A percentile compares a stretch with the other conserved stretches of the same genome.
Evolutionary conservation across 2,888 invertebrate species (phyloP).

Genomic region (Caenorhabditis sulstoni): DNA sequence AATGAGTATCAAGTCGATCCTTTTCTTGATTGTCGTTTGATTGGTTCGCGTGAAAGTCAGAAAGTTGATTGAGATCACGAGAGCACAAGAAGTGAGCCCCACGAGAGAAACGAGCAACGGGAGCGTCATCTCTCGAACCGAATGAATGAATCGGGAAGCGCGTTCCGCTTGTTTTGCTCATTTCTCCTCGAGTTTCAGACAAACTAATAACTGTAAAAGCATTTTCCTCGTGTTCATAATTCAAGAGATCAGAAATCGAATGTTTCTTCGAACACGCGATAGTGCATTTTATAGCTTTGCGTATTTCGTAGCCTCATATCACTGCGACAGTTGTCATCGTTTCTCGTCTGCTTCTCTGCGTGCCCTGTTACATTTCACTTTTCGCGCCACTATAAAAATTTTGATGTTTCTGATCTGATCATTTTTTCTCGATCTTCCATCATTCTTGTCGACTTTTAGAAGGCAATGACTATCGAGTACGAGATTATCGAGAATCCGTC

Average conservation of each 20-base stretch:
- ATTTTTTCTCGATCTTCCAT: neutral
- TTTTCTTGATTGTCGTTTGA: conserved; percentile 17
- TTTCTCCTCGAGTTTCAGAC: conserved; percentile 18
- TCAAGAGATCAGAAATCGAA: neutral
- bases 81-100: conserved; percentile 39
- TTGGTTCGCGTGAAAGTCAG: conserved; percentile 40
- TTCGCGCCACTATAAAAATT: neutral
- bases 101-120: conserved; percentile 45
- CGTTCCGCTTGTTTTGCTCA: neutral
- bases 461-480: conserved; percentile 17
- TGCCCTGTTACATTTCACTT: neutral
- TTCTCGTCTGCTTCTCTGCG: too few relatives aligned
- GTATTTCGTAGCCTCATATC: conserved; percentile 19
- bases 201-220: conserved; percentile 22
- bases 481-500: conserved; percentile 38
- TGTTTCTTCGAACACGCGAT: neutral
- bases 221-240: neutral
- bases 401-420: neutral
- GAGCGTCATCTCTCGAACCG: conserved; percentile 29
- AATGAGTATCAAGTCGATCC: conserved; percentile 32
- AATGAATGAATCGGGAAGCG: neutral
- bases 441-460: neutral
- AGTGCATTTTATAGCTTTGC: conserved; percentile 23
- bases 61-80: conserved; percentile 44
- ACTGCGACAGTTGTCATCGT: conserved; percentile 28